phyloP scores from a whole-genome alignment of 2,888 invertebrate genomes.

The Ornithoptera alexandrae region DNA sequence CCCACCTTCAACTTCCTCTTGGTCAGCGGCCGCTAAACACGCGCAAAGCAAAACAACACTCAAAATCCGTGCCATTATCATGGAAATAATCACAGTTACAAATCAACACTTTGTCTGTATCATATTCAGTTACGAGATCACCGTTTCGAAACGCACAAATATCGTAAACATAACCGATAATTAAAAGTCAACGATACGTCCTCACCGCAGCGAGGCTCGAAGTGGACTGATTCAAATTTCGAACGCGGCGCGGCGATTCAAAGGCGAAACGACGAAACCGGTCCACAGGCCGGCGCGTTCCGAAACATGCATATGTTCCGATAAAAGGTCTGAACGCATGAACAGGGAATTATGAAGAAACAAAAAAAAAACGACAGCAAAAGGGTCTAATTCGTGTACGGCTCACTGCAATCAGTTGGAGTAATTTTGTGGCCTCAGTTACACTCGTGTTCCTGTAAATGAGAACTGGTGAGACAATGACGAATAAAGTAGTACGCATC shows the following conservation, averaged over 20 bases:
- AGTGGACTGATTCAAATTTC: constrained; percentile 61
- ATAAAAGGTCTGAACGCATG: constrained; percentile 75
- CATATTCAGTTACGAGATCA: constrained; percentile 66
- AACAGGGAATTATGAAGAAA: constrained; percentile 73
- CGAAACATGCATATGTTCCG: constrained; percentile 72
- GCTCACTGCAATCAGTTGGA: constrained; percentile 75
- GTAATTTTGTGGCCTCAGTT: constrained; percentile 59
- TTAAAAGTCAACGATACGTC: constrained; percentile 41
- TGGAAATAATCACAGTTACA: constrained; percentile 44
- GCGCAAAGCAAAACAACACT: constrained; percentile 55
- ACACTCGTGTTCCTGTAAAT: constrained; percentile 35
- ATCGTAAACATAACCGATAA: constrained; percentile 62
- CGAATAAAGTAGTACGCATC: constrained; percentile 48
- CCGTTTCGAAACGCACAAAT: constrained; percentile 51
- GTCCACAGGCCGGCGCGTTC: constrained; percentile 66
- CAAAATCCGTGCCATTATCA: constrained; percentile 67
- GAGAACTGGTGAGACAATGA: constrained; percentile 55
- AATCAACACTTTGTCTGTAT: constrained; percentile 38
- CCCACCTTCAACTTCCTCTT: constrained; percentile 69
- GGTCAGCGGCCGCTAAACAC: constrained; percentile 65
- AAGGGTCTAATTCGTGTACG: constrained; percentile 76
- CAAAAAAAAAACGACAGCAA: constrained; percentile 57
- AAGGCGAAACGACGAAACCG: constrained; percentile 72
- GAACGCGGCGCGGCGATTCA: constrained; percentile 57
- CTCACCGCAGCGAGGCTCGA: constrained; percentile 41